Conservation (phyloP, 2,888 invertebrate species). For the Ectemnius lituratus region DNA sequence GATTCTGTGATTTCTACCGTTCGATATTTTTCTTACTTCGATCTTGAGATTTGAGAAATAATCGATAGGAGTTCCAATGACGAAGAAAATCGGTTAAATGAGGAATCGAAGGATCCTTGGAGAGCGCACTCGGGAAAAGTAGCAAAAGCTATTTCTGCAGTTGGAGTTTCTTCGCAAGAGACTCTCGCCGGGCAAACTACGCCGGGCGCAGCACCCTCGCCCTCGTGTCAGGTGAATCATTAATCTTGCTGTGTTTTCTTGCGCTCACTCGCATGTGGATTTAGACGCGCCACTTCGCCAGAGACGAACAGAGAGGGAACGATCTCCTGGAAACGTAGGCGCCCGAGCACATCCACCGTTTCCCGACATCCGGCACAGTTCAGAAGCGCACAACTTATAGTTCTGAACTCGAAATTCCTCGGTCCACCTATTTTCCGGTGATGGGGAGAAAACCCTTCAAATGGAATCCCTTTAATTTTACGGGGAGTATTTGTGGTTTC, state of each 20-base stretch:
- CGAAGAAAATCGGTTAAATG: no score
- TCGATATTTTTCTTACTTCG: no score
- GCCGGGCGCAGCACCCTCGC: conserved; percentile 64
- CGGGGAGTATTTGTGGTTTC: no score
- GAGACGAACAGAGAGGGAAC: conserved; percentile 12
- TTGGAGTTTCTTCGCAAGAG: conserved; percentile 54
- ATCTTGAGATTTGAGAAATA: no score
- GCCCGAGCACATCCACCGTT: conserved; percentile 43
- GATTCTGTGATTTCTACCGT: no score
- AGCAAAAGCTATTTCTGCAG: conserved; percentile 65
- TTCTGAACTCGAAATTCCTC: no score
- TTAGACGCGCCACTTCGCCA: conserved; percentile 72
- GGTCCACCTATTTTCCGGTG: no score
- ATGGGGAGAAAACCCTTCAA: no score
- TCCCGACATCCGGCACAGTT: conserved; percentile 4
- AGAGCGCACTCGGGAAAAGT: conserved; percentile 61
- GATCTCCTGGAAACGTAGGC: conserved; percentile 64
- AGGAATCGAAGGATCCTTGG: no score
- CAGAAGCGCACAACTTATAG: no score
- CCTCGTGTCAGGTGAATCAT: conserved; percentile 76
- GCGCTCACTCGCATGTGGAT: conserved; percentile 77
- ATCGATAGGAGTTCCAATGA: no score
- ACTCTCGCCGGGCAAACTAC: conserved; percentile 58
- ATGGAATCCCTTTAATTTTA: no score
- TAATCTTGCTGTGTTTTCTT: conserved; percentile 77